phyloP scores from a whole-genome alignment of 2,888 invertebrate species.

The Pachliopta kotzebuea region DNA sequence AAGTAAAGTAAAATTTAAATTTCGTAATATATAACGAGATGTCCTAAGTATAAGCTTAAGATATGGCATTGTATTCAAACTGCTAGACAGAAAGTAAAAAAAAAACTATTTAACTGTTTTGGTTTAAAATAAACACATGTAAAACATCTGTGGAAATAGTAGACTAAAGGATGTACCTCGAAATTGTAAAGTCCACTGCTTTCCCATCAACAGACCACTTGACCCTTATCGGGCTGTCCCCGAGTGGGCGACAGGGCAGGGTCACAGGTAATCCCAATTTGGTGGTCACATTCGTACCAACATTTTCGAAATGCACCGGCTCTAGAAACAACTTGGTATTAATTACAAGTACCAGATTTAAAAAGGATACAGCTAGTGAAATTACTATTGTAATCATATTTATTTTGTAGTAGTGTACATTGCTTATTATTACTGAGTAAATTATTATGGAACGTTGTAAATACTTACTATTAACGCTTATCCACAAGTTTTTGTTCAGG shows the following conservation, averaged over 20 bases:
- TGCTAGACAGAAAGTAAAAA: too few species aligned
- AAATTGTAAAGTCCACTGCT: slow-evolving; percentile 79
- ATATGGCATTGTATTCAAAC: too few species aligned
- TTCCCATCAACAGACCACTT: slow-evolving; percentile 88
- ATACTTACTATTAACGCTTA: slow-evolving; percentile 75
- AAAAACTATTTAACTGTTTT: too few species aligned
- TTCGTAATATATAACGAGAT: too few species aligned
- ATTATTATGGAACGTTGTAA: neutral
- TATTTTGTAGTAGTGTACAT: too few species aligned
- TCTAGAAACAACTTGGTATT: slow-evolving; percentile 71
- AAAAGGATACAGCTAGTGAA: too few species aligned
- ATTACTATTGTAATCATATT: too few species aligned
- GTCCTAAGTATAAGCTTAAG: too few species aligned
- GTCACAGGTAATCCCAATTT: slow-evolving; percentile 86
- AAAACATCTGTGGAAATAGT: too few species aligned
- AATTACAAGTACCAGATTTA: neutral
- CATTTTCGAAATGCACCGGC: slow-evolving; percentile 87
- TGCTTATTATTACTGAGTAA: neutral
- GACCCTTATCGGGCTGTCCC: slow-evolving; percentile 90
- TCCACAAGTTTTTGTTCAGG: slow-evolving; percentile 70
- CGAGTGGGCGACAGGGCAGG: slow-evolving; percentile 87
- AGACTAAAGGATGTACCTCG: slow-evolving; percentile 50
- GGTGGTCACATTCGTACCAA: slow-evolving; percentile 87
- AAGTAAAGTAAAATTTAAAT: too few species aligned
- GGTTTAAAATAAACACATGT: too few species aligned